Evolutionary conservation across 2,113 vertebrate species (phyloP).

Genomic region (Ammodytes marinus): DNA sequence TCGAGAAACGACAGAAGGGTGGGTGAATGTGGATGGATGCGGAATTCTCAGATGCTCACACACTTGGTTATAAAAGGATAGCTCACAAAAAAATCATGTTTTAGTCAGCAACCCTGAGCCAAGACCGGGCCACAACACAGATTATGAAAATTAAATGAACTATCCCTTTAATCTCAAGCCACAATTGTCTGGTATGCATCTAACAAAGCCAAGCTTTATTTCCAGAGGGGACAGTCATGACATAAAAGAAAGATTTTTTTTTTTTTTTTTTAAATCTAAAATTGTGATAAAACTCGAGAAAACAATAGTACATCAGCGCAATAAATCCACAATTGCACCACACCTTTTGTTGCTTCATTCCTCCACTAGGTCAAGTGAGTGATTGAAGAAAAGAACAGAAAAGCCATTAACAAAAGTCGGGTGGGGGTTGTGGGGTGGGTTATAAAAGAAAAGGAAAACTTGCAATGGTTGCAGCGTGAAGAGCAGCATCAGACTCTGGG

Average conservation of each 20-base stretch:
- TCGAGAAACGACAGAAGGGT: slow-evolving; percentile 79
- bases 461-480: slow-evolving; percentile 90
- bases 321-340: slow-evolving; percentile 68
- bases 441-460: slow-evolving; percentile 77
- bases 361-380: slow-evolving; percentile 74
- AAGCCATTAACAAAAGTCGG: slow-evolving; percentile 61
- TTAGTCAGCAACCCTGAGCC: slow-evolving; percentile 68
- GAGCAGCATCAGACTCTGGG: slow-evolving; percentile 90
- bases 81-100: slow-evolving; percentile 50
- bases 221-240: slow-evolving; percentile 72
- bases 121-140: slow-evolving; percentile 31
- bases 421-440: slow-evolving; percentile 3
- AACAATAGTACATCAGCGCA: slow-evolving; percentile 50
- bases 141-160: slow-evolving; percentile 55
- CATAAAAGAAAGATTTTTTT: slow-evolving; percentile 16
- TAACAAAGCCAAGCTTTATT: slow-evolving; percentile 72
- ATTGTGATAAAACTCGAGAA: slow-evolving; percentile 70
- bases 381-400: slow-evolving; percentile 71
- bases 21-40: slow-evolving; percentile 76
- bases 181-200: slow-evolving; percentile 78
- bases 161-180: slow-evolving; percentile 78
- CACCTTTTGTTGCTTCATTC: slow-evolving; percentile 64
- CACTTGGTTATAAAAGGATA: slow-evolving; percentile 71
- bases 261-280: slow-evolving; percentile 52
- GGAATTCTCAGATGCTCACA: slow-evolving; percentile 77